Conservation (phyloP, 2,888 invertebrate genomes). For the Caenorhabditis angaria region DNA sequence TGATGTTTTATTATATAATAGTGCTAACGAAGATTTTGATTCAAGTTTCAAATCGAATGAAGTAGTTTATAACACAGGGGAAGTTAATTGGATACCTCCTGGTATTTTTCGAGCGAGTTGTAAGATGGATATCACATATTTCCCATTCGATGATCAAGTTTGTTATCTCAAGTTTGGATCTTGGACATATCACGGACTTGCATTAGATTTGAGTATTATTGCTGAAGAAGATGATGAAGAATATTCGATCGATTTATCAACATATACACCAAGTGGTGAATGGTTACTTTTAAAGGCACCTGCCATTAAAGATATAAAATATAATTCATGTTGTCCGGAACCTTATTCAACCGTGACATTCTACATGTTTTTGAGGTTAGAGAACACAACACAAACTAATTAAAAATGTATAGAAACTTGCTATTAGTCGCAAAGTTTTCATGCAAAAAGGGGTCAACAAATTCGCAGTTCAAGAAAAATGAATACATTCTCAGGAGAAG, state of each 20-base stretch:
- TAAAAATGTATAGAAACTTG: not conserved
- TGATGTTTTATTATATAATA: conserved; percentile 64
- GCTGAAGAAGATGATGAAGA: conserved; percentile 53
- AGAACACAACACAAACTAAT: not conserved
- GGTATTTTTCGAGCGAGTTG: conserved; percentile 59
- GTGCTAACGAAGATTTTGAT: conserved; percentile 65
- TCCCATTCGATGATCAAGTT: conserved; percentile 64
- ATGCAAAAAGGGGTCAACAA: too few species aligned
- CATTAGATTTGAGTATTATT: conserved; percentile 81
- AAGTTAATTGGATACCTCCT: conserved; percentile 66
- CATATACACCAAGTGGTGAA: conserved; percentile 64
- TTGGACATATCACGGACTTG: conserved; percentile 92
- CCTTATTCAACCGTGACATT: conserved; percentile 75
- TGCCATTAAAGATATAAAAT: conserved; percentile 71
- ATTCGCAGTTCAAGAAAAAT: not conserved
- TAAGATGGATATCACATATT: conserved; percentile 64
- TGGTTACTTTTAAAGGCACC: conserved; percentile 68
- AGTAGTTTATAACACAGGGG: conserved; percentile 63
- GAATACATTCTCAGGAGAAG: conserved; percentile 37
- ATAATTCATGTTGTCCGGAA: conserved; percentile 85
- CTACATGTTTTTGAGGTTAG: conserved; percentile 55
- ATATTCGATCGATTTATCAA: conserved; percentile 59
- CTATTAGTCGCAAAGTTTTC: conserved; percentile 8
- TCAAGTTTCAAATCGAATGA: conserved; percentile 64
- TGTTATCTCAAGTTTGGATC: conserved; percentile 82